Evolutionary conservation across 1,140 invertebrate genomes (phyloP), one percentile per base, ranked within the genome.

Genomic region (Tribolium madens): DNA sequence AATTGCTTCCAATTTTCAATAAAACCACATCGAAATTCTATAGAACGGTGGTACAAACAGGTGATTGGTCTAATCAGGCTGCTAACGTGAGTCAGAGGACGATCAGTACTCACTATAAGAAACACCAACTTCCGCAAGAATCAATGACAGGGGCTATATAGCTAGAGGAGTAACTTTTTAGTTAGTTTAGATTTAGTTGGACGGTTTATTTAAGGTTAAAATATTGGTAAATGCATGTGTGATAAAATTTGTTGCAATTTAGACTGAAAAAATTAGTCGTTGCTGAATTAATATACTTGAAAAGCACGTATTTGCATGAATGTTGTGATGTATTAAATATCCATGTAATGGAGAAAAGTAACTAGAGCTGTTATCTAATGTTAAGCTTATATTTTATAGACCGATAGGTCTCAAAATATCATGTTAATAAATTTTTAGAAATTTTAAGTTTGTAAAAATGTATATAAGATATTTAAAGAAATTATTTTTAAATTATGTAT

Each of bases 1-100:
- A 99, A 86, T 86, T 98, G 64, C 87, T 99, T 70, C 97, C 97
- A 0, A 94, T 99, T 57, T 99, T 98, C 89, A 99, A 99, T 86
- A 96, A 97, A 84, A 97, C 96, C 7, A 96, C 96, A 18, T 93
- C 92, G 9, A 94, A 93, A 83, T 96, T 97, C 86, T 99, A 99
- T 87, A 89, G 91, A 31, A 91, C 93, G 0, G 88, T 92, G 3
- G 89, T 94, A 31, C 93, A 93, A 46, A 92, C 93, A 0, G 93
- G 93, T 50, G 97, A 99, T 85, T 98, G 97, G 97, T 93, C 92
- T 68, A 90, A 89, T 72, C 88, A 89, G 17, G 79, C 83, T 1
- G 78, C 83, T 3, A 81, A 81, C 42, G 79, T 85, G 3, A 80
- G 80, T 13, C 80, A 81, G 17, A 64, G 84, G 52, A 82, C 84